Conservation (phyloP, 1,140 invertebrate genomes). For the Diorhabda carinulata region DNA sequence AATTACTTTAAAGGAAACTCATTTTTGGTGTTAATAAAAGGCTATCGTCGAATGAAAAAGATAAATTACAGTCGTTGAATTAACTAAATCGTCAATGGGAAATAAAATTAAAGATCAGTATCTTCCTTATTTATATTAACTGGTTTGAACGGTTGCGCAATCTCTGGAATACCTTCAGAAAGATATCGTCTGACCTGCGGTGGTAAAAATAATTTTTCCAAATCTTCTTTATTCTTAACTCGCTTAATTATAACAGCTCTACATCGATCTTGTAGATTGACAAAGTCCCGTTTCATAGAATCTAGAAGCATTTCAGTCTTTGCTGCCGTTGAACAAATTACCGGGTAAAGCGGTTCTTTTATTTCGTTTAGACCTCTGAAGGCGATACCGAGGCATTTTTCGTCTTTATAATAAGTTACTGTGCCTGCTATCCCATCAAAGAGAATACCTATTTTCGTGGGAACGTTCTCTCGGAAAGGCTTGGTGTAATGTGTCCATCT, state of each 20-base stretch:
- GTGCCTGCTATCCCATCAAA: constrained; percentile 68
- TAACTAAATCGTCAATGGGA: too few relatives aligned
- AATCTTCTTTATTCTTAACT: constrained; percentile 45
- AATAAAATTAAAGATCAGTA: neutral
- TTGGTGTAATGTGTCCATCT: constrained; percentile 59
- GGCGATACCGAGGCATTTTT: constrained; percentile 58
- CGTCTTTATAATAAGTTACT: constrained; percentile 71
- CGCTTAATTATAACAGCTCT: constrained; percentile 54
- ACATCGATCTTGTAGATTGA: constrained; percentile 64
- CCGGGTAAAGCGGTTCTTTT: constrained; percentile 64
- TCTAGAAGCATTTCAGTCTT: constrained; percentile 67
- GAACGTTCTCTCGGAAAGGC: constrained; percentile 66
- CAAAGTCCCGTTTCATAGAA: constrained; percentile 57
- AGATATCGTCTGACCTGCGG: constrained; percentile 51
- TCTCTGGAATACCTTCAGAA: constrained; percentile 46
- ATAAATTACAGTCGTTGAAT: too few relatives aligned
- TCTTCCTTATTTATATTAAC: constrained; percentile 20
- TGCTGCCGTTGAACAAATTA: constrained; percentile 69
- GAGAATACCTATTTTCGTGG: constrained; percentile 62
- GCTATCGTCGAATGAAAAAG: too few relatives aligned
- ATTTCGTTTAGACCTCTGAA: constrained; percentile 55
- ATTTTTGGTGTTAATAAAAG: too few relatives aligned
- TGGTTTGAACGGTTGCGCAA: constrained; percentile 34
- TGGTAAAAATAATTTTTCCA: constrained; percentile 52
- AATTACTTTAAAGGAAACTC: too few relatives aligned